Evolutionary conservation across 2,888 invertebrate genomes (phyloP), one percentile per base, ranked within the genome.

Genomic region (Agonopterix subpropinquella): DNA sequence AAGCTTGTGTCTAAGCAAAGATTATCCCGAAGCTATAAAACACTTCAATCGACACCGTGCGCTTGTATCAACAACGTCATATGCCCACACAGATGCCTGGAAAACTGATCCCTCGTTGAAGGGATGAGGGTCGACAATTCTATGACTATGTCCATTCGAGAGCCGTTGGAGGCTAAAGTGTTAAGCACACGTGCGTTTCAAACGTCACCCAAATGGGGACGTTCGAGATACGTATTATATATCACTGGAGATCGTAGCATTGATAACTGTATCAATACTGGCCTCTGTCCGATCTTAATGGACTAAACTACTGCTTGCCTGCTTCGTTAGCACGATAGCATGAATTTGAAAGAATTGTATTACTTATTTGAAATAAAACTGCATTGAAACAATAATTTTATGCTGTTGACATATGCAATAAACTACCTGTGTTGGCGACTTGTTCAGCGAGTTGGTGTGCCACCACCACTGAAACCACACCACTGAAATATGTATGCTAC

Each of bases 191-290:
- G 85, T 86, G 85, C 75, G 82, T 78, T 77, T 73, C 66, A 73
- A 79, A 68, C 77, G 77, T 81, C 80, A 77, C 75, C 83, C 77
- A 79, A 84, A 81, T 80, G 77, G 78, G 78, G 76, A 76, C 80
- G 77, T 79, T 73, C 67, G 63, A 72, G 67, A 64, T 64, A n/a
- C 42, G 70, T 37, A 41, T n/a, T 13, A 71, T 72, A 70, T 73
- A 76, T 74, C 71, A 79, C 73, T 61, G 56, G 71, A 79, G 83
- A 83, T 83, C 71, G 73, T 74, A 74, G 70, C 73, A 62, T 70
- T 73, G 82, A 82, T 81, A 80, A 70, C 64, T 71, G 70, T 70
- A 71, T 72, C 72, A 70, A 70, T 75, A 65, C 66, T 61, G 65
- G 63, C 58, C 66, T 70, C 61, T 67, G 63, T 69, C 61, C 59